Conservation (phyloP, 1,140 invertebrate species). For the Ylistrum balloti region DNA sequence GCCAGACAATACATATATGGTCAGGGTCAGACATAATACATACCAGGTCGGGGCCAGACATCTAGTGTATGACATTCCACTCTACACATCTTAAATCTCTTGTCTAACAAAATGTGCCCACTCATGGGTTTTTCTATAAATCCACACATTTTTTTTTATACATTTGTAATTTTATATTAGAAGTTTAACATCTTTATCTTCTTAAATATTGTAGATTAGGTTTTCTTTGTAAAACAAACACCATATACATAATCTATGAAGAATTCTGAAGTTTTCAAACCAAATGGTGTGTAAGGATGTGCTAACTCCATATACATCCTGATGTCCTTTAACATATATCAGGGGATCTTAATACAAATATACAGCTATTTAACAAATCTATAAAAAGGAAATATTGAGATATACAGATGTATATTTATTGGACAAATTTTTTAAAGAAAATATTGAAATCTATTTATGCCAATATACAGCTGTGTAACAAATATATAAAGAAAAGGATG, state of each 20-base stretch:
- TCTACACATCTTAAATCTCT: neutral
- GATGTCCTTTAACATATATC: no score
- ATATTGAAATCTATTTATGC: no score
- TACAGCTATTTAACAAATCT: no score
- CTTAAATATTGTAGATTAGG: neutral
- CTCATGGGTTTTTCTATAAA: neutral
- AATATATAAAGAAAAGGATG: no score
- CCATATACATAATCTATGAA: neutral
- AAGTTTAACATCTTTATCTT: neutral
- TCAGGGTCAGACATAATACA: no score
- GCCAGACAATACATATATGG: no score
- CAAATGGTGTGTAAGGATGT: no score
- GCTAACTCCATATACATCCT: no score
- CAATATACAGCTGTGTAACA: no score
- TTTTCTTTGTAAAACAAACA: neutral
- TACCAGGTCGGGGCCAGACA: neutral
- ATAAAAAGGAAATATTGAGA: no score
- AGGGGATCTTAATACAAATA: no score
- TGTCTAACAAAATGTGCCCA: neutral
- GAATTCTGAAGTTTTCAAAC: no score
- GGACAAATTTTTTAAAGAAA: neutral
- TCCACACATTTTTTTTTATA: slow-evolving; percentile 20
- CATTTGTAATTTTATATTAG: slow-evolving; percentile 36
- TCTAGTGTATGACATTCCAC: neutral
- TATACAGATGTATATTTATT: neutral